A percentile compares a stretch with the other conserved stretches of the same genome.
These are phyloP conservation scores for Macrobrachium nipponense DNA, from an alignment of 1,140 invertebrate species.

Conservation along the genomic window DNA sequence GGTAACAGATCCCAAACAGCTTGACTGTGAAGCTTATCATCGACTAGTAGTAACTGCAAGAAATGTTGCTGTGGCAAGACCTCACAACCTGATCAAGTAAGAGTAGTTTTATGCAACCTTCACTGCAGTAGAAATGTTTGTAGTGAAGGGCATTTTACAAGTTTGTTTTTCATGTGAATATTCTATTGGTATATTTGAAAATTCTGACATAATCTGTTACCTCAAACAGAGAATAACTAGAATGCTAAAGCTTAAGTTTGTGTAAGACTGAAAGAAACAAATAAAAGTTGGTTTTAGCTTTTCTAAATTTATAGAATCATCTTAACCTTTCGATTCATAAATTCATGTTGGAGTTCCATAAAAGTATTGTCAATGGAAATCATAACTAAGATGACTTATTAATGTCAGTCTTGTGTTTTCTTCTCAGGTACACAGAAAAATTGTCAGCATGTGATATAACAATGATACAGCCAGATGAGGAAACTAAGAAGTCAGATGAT, in stretches of 20 bases:
- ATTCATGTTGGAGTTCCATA: no score
- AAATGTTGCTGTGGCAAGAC: constrained; percentile 85
- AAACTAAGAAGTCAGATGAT: constrained; percentile 23
- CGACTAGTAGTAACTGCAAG: constrained; percentile 85
- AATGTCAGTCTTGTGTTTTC: not conserved
- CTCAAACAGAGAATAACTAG: no score
- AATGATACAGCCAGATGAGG: constrained; percentile 30
- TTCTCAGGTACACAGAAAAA: constrained; percentile 49
- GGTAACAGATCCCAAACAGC: constrained; percentile 72
- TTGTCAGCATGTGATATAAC: constrained; percentile 33
- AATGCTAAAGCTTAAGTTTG: no score
- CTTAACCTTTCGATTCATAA: no score
- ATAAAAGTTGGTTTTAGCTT: no score
- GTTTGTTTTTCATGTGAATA: not conserved
- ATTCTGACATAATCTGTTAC: no score
- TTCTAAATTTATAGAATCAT: no score
- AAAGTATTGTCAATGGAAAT: no score
- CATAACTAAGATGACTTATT: not conserved
- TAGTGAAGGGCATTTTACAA: not conserved
- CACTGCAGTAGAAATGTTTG: not conserved
- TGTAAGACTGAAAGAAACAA: no score
- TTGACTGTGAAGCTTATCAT: constrained; percentile 94
- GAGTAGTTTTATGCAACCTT: constrained; percentile 71
- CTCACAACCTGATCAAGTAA: constrained; percentile 85
- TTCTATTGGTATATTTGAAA: no score